These are phyloP conservation scores for Philypnodon macrostomus DNA, from an alignment of 2,797 vertebrate species.

Conservation along the genomic window DNA sequence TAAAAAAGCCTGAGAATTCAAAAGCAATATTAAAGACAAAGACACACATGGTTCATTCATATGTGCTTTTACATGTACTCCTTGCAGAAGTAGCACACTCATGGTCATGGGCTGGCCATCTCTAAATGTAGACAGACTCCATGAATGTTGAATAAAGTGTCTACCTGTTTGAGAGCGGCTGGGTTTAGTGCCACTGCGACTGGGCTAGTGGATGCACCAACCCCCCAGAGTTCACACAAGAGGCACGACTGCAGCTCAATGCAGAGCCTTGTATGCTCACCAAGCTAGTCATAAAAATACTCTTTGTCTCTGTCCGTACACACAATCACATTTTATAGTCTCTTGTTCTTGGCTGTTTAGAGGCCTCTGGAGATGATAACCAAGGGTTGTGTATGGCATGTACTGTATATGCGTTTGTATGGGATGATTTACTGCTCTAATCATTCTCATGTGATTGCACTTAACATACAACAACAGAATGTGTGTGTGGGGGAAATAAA, in stretches of 20 bases:
- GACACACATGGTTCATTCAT: too few relatives aligned
- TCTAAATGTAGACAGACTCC: conserved; percentile 38
- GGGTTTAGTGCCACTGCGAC: conserved; percentile 60
- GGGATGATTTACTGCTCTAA: conserved; percentile 14
- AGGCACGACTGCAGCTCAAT: conserved; percentile 55
- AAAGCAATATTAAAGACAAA: neutral
- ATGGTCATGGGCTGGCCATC: neutral
- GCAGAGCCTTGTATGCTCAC: conserved; percentile 51
- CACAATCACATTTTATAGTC: conserved; percentile 47
- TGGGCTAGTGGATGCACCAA: conserved; percentile 32
- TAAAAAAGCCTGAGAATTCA: neutral
- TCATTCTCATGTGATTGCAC: conserved; percentile 30
- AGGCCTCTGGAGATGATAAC: conserved; percentile 40
- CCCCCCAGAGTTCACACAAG: conserved; percentile 57
- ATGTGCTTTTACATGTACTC: conserved; percentile 11
- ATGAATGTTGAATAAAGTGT: conserved; percentile 58
- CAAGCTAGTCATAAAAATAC: conserved; percentile 67
- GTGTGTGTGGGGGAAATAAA: conserved; percentile 9
- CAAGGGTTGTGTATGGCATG: neutral
- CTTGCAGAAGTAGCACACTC: neutral
- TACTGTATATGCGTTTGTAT: neutral
- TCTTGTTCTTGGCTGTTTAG: conserved; percentile 27
- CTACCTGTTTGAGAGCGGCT: conserved; percentile 48
- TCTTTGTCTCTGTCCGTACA: conserved; percentile 37
- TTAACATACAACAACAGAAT: conserved; percentile 6